These are phyloP conservation scores for Morphnarchus princeps DNA, from an alignment of 2,113 vertebrate genomes.

Conservation along the genomic window DNA sequence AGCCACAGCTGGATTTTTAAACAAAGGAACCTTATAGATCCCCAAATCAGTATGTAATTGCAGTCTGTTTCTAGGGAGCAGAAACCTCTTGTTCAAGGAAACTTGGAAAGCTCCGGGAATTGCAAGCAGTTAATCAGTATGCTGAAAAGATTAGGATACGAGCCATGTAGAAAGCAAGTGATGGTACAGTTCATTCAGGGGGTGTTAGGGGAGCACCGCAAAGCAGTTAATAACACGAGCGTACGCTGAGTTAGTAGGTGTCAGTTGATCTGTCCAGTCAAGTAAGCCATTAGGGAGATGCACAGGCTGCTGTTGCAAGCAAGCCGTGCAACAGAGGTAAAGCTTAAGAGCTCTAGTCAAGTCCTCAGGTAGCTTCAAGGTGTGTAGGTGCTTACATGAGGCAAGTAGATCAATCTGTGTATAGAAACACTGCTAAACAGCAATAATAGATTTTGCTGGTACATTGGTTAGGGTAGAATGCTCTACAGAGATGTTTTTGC, in stretches of 20 bases:
- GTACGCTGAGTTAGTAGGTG: background rate
- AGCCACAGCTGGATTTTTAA: constrained; percentile 14
- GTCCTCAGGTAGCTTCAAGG: background rate
- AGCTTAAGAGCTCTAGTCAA: background rate
- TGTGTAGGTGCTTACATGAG: background rate
- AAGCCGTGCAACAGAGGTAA: rapidly evolving
- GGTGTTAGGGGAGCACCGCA: background rate
- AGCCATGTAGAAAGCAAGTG: background rate
- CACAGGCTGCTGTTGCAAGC: background rate
- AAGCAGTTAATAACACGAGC: background rate
- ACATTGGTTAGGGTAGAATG: background rate
- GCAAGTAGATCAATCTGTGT: background rate
- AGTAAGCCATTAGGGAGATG: rapidly evolving
- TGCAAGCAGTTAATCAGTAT: background rate
- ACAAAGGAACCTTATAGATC: background rate
- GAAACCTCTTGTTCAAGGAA: background rate
- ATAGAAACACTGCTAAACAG: background rate
- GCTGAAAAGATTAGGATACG: background rate
- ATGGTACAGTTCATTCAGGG: background rate
- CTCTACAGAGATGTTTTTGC: background rate
- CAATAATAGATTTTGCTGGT: background rate
- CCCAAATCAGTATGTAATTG: background rate
- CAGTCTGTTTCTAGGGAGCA: background rate
- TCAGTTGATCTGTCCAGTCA: background rate
- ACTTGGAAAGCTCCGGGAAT: background rate